Percentiles rank a stretch among this genome's conserved stretches.
Conservation (phyloP, 2,797 vertebrate genomes). For the Xyrichtys novacula region DNA sequence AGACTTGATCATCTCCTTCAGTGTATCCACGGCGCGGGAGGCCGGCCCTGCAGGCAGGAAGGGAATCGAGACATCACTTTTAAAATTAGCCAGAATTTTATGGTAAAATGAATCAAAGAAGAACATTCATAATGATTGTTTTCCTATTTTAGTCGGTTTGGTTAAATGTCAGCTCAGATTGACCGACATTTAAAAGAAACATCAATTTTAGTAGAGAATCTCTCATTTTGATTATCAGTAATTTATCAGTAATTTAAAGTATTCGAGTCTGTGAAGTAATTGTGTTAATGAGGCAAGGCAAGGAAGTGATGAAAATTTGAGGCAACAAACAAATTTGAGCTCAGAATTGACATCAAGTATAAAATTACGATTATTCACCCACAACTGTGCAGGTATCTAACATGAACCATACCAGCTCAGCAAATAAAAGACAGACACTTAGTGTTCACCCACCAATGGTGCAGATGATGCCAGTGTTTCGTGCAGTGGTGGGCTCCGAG, state of each 20-base stretch:
- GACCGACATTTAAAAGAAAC: neutral
- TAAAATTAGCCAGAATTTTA: no score
- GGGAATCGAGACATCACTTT: neutral
- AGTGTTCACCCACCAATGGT: constrained; percentile 91
- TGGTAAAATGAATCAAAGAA: no score
- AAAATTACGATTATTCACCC: no score
- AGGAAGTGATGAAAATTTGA: no score
- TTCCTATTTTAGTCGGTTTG: no score
- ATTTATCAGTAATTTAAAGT: no score
- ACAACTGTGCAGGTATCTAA: neutral
- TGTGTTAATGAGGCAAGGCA: no score
- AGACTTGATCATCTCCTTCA: constrained; percentile 99
- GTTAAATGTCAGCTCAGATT: neutral
- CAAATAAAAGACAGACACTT: neutral
- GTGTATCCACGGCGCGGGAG: constrained; percentile 92
- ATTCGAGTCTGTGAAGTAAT: no score
- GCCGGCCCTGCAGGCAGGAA: constrained; percentile 88
- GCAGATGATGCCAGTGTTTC: constrained; percentile 99
- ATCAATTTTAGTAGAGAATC: neutral
- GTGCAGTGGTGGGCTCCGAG: constrained; percentile 93
- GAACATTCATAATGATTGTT: no score
- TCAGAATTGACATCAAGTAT: no score
- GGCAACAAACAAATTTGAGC: no score
- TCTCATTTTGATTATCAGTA: neutral
- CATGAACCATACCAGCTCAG: neutral